A percentile compares a stretch with the other conserved stretches of the same genome.
Evolutionary conservation across 2,113 vertebrate species (phyloP).

Genomic region (Platysteira castanea): DNA sequence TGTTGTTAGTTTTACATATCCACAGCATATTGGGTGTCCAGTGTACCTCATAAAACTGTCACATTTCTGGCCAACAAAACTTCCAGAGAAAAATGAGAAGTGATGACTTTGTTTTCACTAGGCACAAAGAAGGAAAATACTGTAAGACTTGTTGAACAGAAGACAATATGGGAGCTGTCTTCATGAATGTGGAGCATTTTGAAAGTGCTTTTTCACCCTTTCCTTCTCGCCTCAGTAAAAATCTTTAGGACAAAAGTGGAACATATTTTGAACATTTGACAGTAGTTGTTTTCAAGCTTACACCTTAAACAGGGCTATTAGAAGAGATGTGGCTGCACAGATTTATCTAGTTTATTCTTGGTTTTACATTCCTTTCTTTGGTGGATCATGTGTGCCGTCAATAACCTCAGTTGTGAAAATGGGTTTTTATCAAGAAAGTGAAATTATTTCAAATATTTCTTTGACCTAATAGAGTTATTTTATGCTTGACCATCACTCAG

Average conservation of each 20-base stretch:
- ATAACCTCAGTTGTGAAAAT: constrained; percentile 31
- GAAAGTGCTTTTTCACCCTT: neutral
- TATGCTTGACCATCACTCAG: neutral
- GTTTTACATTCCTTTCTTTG: constrained; percentile 24
- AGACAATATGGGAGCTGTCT: neutral
- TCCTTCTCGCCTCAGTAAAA: neutral
- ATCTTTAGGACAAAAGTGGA: neutral
- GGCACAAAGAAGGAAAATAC: neutral
- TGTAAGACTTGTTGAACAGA: neutral
- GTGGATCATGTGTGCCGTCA: neutral
- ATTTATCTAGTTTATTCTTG: constrained; percentile 25
- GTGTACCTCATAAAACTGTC: neutral
- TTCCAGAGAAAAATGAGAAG: neutral
- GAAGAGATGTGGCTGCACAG: neutral
- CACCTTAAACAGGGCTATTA: neutral
- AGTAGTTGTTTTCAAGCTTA: neutral
- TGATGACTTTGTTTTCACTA: neutral
- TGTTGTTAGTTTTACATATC: neutral
- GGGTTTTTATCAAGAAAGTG: neutral
- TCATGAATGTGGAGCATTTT: neutral
- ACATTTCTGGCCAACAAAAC: neutral
- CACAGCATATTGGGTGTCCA: neutral
- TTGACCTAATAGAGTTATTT: neutral
- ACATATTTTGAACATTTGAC: neutral
- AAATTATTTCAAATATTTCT: constrained; percentile 20